phyloP scores from a whole-genome alignment of 2,113 vertebrate genomes.

The Aphelocoma coerulescens region DNA sequence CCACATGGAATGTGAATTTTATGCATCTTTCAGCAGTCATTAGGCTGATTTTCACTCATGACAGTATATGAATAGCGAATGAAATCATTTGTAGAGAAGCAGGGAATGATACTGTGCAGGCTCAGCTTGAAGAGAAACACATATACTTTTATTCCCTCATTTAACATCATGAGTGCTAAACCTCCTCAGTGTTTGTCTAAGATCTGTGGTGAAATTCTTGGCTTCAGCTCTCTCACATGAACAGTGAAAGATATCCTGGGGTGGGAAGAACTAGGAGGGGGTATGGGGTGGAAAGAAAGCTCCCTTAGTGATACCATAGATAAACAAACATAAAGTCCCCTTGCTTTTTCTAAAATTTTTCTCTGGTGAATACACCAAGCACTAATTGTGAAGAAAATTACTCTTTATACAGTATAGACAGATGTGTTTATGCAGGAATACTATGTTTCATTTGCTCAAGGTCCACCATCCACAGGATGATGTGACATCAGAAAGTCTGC shows the following conservation, averaged over 20 bases:
- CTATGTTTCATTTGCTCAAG: background rate
- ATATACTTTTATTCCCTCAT: background rate
- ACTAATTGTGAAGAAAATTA: conserved; percentile 39
- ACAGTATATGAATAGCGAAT: background rate
- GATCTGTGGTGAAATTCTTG: background rate
- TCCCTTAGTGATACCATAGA: background rate
- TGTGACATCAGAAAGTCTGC: background rate
- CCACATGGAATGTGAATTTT: background rate
- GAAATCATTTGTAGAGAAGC: background rate
- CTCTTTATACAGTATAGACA: background rate
- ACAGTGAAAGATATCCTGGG: background rate
- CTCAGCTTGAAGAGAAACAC: background rate
- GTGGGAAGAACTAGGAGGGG: background rate
- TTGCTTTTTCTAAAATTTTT: conserved; percentile 17
- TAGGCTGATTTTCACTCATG: conserved; percentile 14
- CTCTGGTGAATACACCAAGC: background rate
- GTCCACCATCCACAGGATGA: background rate
- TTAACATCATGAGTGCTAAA: background rate
- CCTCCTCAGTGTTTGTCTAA: background rate
- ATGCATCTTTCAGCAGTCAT: conserved; percentile 11
- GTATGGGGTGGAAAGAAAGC: background rate
- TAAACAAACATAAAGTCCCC: background rate
- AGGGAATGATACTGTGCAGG: background rate
- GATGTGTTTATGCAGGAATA: background rate
- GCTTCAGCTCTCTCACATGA: background rate